phyloP scores from a whole-genome alignment of 1,140 invertebrate genomes.

The Drosophila cardini region DNA sequence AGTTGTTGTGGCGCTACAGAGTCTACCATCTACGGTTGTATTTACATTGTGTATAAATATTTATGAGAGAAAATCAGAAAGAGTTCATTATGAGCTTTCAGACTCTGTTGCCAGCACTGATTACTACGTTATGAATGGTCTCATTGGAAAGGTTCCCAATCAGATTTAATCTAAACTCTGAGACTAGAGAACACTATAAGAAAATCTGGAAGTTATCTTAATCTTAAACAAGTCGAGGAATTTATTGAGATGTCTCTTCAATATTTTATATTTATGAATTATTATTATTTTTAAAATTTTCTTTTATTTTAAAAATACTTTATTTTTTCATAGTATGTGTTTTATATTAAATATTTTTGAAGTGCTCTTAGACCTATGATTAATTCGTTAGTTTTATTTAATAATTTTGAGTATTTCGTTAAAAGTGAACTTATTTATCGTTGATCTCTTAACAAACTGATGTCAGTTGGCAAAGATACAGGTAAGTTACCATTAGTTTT shows the following conservation, averaged over 20 bases:
- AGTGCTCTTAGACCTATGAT: too few relatives aligned
- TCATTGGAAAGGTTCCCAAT: slow-evolving; percentile 5
- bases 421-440: not conserved
- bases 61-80: slow-evolving; percentile 74
- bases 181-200: not conserved
- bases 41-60: slow-evolving; percentile 76
- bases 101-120: not conserved
- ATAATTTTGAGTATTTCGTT: not conserved
- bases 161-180: not conserved
- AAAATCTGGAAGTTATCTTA: too few relatives aligned
- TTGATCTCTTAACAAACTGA: not conserved
- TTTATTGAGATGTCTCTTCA: too few relatives aligned
- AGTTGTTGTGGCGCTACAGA: slow-evolving; percentile 61
- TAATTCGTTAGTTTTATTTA: too few relatives aligned
- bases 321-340: too few relatives aligned
- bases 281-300: too few relatives aligned
- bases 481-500: not conserved
- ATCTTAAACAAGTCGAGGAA: too few relatives aligned
- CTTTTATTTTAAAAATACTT: not conserved
- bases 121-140: slow-evolving; percentile 31
- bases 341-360: too few relatives aligned
- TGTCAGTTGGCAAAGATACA: not conserved
- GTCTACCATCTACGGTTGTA: slow-evolving; percentile 33
- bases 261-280: too few relatives aligned
- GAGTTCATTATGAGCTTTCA: slow-evolving; percentile 54